Percentiles rank a stretch among this genome's conserved stretches.
phyloP scores from a whole-genome alignment of 30 jellyfish, hydroid and myxozoan species.

The Hydra vulgaris region DNA sequence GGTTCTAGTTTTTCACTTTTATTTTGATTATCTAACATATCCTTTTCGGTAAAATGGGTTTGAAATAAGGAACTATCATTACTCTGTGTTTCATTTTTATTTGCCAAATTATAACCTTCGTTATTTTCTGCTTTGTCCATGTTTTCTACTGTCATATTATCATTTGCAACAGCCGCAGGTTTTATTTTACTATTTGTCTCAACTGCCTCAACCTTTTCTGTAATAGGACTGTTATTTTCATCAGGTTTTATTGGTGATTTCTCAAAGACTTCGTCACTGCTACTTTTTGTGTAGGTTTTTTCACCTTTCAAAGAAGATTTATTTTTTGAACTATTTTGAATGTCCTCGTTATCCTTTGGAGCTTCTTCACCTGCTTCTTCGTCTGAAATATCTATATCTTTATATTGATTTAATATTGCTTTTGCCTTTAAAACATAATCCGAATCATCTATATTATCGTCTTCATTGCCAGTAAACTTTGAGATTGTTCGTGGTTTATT shows the following conservation, averaged over 20 bases:
- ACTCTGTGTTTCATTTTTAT: neutral
- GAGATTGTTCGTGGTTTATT: conserved; percentile 1
- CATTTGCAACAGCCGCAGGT: neutral
- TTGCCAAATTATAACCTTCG: neutral
- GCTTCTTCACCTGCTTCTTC: neutral
- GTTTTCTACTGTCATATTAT: neutral
- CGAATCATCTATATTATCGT: conserved; percentile 1
- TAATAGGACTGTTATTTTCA: neutral
- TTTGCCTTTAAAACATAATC: conserved; percentile 10
- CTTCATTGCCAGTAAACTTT: conserved; percentile 3
- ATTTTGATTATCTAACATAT: neutral
- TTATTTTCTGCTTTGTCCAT: neutral
- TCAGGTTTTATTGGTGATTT: neutral
- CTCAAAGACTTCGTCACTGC: neutral
- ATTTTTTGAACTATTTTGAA: neutral
- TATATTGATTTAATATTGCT: conserved; percentile 4
- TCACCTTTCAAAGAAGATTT: neutral
- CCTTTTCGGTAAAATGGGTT: neutral
- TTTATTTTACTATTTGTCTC: neutral
- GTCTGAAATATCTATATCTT: conserved; percentile 3
- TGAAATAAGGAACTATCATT: neutral
- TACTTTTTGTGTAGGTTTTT: neutral
- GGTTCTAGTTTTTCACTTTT: neutral
- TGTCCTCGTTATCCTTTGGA: neutral
- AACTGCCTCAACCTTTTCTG: neutral